Percentiles rank a stretch among this genome's conserved stretches.
Conservation (phyloP, 1,140 invertebrate genomes). For the Camponotus vicinus region DNA sequence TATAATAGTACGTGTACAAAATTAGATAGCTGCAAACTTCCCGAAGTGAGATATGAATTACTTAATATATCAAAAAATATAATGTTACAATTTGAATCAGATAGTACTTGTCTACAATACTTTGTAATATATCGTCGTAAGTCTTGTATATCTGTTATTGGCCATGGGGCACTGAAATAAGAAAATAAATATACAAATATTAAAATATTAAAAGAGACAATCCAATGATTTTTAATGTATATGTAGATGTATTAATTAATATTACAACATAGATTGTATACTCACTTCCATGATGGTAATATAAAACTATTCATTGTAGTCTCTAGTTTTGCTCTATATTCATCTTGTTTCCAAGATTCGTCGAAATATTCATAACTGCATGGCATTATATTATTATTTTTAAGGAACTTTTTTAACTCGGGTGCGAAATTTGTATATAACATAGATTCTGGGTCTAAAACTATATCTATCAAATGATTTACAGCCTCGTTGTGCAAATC, state of each 20-base stretch:
- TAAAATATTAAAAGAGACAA: constrained; percentile 14
- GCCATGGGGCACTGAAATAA: constrained; percentile 81
- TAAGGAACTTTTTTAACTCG: constrained; percentile 86
- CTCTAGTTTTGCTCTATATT: constrained; percentile 78
- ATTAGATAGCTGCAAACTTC: constrained; percentile 70
- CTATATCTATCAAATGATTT: constrained; percentile 87
- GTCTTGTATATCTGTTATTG: constrained; percentile 73
- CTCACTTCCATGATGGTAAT: constrained; percentile 82
- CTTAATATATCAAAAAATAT: constrained; percentile 77
- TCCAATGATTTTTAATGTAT: not conserved
- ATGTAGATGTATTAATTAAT: constrained; percentile 32
- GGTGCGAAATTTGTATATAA: constrained; percentile 85
- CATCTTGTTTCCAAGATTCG: constrained; percentile 84
- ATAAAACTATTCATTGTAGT: constrained; percentile 75
- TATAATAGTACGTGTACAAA: constrained; percentile 81
- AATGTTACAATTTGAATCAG: constrained; percentile 68
- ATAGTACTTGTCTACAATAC: constrained; percentile 78
- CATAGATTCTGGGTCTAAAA: constrained; percentile 86
- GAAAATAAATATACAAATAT: constrained; percentile 48
- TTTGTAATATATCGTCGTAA: constrained; percentile 72
- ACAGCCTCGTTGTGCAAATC: constrained; percentile 89
- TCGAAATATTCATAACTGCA: constrained; percentile 87
- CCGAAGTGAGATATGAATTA: constrained; percentile 77
- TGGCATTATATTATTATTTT: constrained; percentile 79
- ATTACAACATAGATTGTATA: not conserved